Evolutionary conservation across 2,113 vertebrate genomes (phyloP).

Genomic region (Pycnonotus jocosus): DNA sequence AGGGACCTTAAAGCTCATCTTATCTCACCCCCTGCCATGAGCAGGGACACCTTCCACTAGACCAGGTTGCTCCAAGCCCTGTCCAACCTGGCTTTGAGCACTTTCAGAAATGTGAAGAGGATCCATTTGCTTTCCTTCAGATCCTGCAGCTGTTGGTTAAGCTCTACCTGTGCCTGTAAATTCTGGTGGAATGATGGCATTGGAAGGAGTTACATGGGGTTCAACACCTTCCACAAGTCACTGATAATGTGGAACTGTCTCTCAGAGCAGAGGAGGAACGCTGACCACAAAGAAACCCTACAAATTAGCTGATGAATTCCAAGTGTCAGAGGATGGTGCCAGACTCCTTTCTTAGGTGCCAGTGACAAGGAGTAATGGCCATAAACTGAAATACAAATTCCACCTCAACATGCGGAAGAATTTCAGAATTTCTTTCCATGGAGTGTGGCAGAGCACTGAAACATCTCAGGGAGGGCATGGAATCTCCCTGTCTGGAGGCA

Average conservation of each 20-base stretch:
- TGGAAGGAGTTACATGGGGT: not conserved
- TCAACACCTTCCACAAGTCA: not conserved
- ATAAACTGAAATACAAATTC: not conserved
- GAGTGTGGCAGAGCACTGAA: not conserved
- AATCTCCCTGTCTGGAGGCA: not conserved
- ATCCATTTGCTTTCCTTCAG: not conserved
- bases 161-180: not conserved
- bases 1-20: not conserved
- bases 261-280: not conserved
- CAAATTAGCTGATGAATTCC: not conserved
- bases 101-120: not conserved
- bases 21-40: not conserved
- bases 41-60: not conserved
- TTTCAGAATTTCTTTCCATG: not conserved
- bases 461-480: not conserved
- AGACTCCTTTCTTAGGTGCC: not conserved
- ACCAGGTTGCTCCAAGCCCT: not conserved
- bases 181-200: rapidly evolving
- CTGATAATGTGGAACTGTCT: rapidly evolving
- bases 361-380: not conserved
- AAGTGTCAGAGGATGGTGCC: not conserved
- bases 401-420: not conserved
- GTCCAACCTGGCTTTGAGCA: not conserved
- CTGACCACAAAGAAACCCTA: not conserved
- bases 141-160: not conserved